Conservation (phyloP, 1,140 invertebrate species). For the Uloborus diversus region DNA sequence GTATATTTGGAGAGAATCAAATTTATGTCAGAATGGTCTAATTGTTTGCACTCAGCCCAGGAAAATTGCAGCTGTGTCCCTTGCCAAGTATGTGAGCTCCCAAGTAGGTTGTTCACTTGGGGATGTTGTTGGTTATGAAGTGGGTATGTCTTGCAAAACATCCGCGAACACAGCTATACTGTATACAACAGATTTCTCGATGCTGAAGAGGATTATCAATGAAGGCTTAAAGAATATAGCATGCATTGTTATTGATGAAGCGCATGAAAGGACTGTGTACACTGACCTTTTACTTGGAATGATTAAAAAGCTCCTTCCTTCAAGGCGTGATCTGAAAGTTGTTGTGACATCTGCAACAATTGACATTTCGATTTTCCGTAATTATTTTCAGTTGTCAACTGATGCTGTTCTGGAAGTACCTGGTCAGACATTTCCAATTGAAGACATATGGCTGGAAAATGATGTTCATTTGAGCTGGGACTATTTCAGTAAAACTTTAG, state of each 20-base stretch:
- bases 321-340: slow-evolving; percentile 88
- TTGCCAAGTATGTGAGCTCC: slow-evolving; percentile 91
- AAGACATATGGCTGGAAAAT: slow-evolving; percentile 76
- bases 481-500: slow-evolving; percentile 83
- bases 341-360: slow-evolving; percentile 97
- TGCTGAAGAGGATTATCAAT: slow-evolving; percentile 85
- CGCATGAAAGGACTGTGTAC: slow-evolving; percentile 94
- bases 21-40: slow-evolving; percentile 74
- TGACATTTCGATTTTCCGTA: slow-evolving; percentile 90
- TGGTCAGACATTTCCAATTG: slow-evolving; percentile 85
- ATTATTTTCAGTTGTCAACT: slow-evolving; percentile 79
- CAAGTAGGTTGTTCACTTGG: slow-evolving; percentile 85
- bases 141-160: slow-evolving; percentile 93
- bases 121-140: slow-evolving; percentile 93
- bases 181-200: slow-evolving; percentile 95
- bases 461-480: slow-evolving; percentile 84
- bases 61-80: slow-evolving; percentile 92
- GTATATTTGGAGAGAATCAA: slow-evolving; percentile 78
- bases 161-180: slow-evolving; percentile 88
- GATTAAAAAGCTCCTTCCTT: slow-evolving; percentile 78
- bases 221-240: slow-evolving; percentile 79
- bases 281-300: slow-evolving; percentile 92
- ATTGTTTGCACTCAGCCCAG: slow-evolving; percentile 96
- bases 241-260: slow-evolving; percentile 92
- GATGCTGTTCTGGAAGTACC: slow-evolving; percentile 83